Conservation (phyloP, 2,888 invertebrate species). For the Caenorhabditis doughertyi region DNA sequence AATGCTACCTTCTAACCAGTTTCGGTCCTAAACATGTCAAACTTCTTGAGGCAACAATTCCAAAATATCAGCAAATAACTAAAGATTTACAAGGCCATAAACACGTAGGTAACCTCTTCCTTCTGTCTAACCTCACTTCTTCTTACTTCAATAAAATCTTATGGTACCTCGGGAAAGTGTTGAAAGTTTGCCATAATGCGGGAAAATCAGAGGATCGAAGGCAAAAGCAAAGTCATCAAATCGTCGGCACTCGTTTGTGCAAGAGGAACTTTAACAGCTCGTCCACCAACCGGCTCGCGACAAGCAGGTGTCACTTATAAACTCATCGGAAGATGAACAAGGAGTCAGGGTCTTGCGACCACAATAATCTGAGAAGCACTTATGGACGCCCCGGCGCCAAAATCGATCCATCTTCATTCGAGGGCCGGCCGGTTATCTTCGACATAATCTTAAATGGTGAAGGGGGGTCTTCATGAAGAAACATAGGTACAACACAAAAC, state of each 20-base stretch:
- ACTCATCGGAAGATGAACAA: slow-evolving; percentile 1
- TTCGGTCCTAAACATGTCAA: slow-evolving; percentile 49
- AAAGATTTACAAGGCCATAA: slow-evolving; percentile 61
- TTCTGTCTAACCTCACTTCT: neutral
- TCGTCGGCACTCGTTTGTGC: slow-evolving; percentile 51
- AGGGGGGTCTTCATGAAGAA: slow-evolving; percentile 54
- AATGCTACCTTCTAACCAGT: slow-evolving; percentile 18
- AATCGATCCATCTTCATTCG: slow-evolving; percentile 67
- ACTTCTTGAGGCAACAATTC: slow-evolving; percentile 40
- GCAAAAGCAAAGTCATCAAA: slow-evolving; percentile 34
- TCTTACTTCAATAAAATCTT: neutral
- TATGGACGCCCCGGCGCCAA: slow-evolving; percentile 32
- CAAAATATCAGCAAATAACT: slow-evolving; percentile 61
- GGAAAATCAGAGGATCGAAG: slow-evolving; percentile 16
- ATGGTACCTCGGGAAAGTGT: neutral
- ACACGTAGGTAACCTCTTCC: slow-evolving; percentile 19
- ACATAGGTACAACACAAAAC: slow-evolving; percentile 51
- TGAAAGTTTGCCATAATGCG: slow-evolving; percentile 38
- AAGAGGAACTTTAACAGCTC: slow-evolving; percentile 53
- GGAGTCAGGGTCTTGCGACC: slow-evolving; percentile 13
- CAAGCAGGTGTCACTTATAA: slow-evolving; percentile 47
- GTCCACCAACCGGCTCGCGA: slow-evolving; percentile 15
- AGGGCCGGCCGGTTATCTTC: slow-evolving; percentile 47
- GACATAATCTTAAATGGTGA: slow-evolving; percentile 61
- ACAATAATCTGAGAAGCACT: slow-evolving; percentile 56